A percentile compares a stretch with the other conserved stretches of the same genome.
These are phyloP conservation scores for Aphaenogaster floridana DNA, from an alignment of 1,140 invertebrate species.

Conservation along the genomic window DNA sequence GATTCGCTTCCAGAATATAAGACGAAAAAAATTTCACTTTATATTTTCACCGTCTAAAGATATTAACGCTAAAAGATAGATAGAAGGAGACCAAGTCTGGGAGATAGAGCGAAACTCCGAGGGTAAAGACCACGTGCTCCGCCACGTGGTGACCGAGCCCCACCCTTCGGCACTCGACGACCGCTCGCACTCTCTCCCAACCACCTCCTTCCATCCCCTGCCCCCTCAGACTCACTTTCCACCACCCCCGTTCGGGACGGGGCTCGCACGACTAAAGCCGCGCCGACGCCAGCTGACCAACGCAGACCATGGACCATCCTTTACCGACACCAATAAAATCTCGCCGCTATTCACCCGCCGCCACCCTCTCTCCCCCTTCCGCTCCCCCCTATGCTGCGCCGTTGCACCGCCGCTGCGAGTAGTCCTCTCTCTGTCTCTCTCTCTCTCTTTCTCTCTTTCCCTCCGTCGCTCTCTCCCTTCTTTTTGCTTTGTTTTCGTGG, in stretches of 20 bases:
- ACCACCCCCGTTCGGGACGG: constrained; percentile 64
- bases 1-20: background rate
- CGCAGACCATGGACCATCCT: constrained; percentile 83
- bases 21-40: constrained; percentile 1
- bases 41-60: background rate
- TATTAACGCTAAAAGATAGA: constrained; percentile 32
- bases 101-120: constrained; percentile 71
- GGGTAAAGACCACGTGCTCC: constrained; percentile 83
- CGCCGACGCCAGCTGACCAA: constrained; percentile 85
- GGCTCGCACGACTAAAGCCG: constrained; percentile 74
- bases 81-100: constrained; percentile 39
- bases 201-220: constrained; percentile 61
- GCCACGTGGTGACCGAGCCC: constrained; percentile 83
- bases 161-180: constrained; percentile 70
- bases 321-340: constrained; percentile 78
- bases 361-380: constrained; percentile 50
- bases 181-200: constrained; percentile 75
- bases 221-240: constrained; percentile 70
- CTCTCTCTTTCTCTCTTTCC: constrained; percentile 37
- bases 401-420: constrained; percentile 34
- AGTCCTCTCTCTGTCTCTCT: constrained; percentile 25
- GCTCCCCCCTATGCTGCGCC: constrained; percentile 38
- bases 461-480: constrained; percentile 60
- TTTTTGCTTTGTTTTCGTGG: constrained; percentile 69
- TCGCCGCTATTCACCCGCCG: constrained; percentile 73